A percentile compares a stretch with the other conserved stretches of the same genome.
Conservation (phyloP, 2,797 vertebrate species). For the Helicolenus hilgendorfi region DNA sequence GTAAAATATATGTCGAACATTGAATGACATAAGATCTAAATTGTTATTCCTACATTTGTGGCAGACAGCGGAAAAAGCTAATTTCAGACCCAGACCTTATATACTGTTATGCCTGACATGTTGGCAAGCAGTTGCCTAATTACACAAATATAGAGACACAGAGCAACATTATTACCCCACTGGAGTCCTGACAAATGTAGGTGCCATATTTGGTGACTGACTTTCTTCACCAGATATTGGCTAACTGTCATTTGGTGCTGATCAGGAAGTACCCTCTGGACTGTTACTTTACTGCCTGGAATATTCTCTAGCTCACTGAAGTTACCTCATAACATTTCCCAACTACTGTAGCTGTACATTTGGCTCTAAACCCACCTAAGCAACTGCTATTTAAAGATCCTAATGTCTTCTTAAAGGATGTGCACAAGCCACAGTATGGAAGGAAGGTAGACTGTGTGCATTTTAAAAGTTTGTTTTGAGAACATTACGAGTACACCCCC, state of each 20-base stretch:
- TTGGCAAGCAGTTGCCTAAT: too few relatives aligned
- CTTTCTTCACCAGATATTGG: background rate
- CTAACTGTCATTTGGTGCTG: background rate
- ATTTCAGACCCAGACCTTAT: background rate
- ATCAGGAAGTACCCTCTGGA: background rate
- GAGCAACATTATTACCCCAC: too few relatives aligned
- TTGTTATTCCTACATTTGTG: too few relatives aligned
- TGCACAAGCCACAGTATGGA: background rate
- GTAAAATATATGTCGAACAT: too few relatives aligned
- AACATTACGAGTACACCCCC: background rate
- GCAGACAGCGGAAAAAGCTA: too few relatives aligned
- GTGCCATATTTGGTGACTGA: background rate
- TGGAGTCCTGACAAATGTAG: background rate
- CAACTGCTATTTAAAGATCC: background rate
- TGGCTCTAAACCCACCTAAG: background rate
- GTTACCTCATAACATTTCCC: background rate
- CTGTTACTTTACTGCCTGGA: background rate
- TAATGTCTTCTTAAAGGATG: background rate
- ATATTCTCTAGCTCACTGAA: background rate
- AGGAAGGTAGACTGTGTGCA: background rate
- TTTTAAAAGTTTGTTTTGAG: background rate
- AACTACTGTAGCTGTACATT: slow-evolving; percentile 3
- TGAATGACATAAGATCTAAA: too few relatives aligned
- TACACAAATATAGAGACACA: too few relatives aligned
- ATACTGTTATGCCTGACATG: background rate